phyloP scores from a whole-genome alignment of 2,888 invertebrate genomes.

The Nephrocerus scutellatus region DNA sequence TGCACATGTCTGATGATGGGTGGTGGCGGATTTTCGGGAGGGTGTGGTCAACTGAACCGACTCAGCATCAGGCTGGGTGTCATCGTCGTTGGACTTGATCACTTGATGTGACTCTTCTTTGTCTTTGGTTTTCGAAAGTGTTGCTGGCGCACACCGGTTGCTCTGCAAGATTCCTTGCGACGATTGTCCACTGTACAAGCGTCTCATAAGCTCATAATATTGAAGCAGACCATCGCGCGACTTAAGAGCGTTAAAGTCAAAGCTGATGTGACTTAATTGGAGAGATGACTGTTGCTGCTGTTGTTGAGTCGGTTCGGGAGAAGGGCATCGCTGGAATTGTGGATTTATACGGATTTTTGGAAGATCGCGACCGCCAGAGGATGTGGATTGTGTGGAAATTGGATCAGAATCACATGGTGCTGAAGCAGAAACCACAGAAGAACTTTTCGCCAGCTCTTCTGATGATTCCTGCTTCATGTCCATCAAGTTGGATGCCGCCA shows the following conservation, averaged over 20 bases:
- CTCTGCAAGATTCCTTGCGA: too few species aligned
- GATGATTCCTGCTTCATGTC: too few species aligned
- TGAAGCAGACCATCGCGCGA: constrained; percentile 38
- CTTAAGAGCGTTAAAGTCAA: constrained; percentile 36
- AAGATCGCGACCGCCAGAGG: too few species aligned
- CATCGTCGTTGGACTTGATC: too few species aligned
- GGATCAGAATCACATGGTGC: too few species aligned
- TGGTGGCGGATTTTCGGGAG: constrained; percentile 14
- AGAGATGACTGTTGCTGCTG: neutral
- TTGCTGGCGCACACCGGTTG: too few species aligned
- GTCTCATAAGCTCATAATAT: constrained; percentile 43
- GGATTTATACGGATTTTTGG: constrained; percentile 39
- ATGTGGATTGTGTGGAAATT: constrained; percentile 2
- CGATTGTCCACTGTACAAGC: constrained; percentile 33
- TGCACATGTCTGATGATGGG: constrained; percentile 29
- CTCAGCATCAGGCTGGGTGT: too few species aligned
- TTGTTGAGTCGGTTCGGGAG: constrained; percentile 23
- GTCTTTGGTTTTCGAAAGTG: too few species aligned
- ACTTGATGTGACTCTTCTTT: too few species aligned
- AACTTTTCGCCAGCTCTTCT: constrained; percentile 4
- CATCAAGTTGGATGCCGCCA: too few species aligned
- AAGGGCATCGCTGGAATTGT: constrained; percentile 34
- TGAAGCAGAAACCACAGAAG: too few species aligned
- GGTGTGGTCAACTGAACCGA: constrained; percentile 11
- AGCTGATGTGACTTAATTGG: constrained; percentile 3